phyloP scores from a whole-genome alignment of 2,797 vertebrate genomes.

The Mareca penelope region DNA sequence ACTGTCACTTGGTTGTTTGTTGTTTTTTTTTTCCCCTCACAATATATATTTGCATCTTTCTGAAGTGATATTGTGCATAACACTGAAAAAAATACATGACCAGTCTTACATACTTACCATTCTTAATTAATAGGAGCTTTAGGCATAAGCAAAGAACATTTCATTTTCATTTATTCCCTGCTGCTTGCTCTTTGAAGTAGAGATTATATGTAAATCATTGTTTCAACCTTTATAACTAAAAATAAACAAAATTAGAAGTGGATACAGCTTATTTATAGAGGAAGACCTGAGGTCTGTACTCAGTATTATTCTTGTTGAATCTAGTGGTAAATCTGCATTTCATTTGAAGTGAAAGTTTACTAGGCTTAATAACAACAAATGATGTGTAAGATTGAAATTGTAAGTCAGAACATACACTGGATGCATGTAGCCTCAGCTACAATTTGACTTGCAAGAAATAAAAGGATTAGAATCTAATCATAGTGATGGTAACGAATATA shows the following conservation, averaged over 20 bases:
- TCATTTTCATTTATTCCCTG: neutral
- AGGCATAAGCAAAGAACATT: neutral
- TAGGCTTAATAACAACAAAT: neutral
- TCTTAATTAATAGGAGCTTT: neutral
- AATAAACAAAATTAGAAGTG: neutral
- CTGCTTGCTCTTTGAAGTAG: neutral
- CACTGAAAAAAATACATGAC: neutral
- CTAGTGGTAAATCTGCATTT: neutral
- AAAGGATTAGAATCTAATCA: neutral
- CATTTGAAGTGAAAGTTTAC: neutral
- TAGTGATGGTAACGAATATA: neutral
- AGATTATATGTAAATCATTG: neutral
- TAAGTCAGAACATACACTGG: neutral
- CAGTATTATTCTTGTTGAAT: neutral
- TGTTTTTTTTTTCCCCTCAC: neutral
- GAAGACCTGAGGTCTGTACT: neutral
- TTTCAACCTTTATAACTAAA: neutral
- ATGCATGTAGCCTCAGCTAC: neutral
- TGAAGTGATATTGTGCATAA: neutral
- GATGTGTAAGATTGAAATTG: neutral
- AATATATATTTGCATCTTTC: neutral
- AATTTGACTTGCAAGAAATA: neutral
- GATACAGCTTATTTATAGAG: neutral
- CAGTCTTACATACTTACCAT: neutral
- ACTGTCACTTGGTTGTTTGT: neutral